Percentiles rank a stretch among this genome's conserved stretches.
These are phyloP conservation scores for Caenorhabditis drosophilae DNA, from an alignment of 2,888 invertebrate species.

Conservation along the genomic window DNA sequence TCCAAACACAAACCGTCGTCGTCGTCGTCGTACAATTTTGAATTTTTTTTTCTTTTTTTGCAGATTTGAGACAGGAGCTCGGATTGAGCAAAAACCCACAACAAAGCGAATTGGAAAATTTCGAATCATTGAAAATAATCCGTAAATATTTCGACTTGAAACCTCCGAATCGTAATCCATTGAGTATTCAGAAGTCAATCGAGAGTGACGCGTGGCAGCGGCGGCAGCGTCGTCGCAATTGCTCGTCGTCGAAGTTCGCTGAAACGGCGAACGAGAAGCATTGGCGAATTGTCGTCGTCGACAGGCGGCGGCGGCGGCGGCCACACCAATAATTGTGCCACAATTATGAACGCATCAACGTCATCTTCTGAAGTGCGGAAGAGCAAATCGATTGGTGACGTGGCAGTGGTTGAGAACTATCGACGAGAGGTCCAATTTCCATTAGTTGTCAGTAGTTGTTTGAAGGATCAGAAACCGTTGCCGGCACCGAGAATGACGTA, in stretches of 20 bases:
- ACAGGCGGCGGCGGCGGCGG: too few relatives aligned
- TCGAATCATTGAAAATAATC: slow-evolving; percentile 24
- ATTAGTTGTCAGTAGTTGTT: neutral
- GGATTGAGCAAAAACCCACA: slow-evolving; percentile 24
- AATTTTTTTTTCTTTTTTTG: slow-evolving; percentile 1
- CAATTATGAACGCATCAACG: slow-evolving; percentile 8
- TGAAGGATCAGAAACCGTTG: neutral
- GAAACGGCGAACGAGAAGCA: slow-evolving; percentile 40
- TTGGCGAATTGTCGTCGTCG: slow-evolving; percentile 25
- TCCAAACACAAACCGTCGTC: neutral
- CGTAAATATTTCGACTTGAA: slow-evolving; percentile 10
- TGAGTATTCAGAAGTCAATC: slow-evolving; percentile 9
- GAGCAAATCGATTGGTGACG: slow-evolving; percentile 33
- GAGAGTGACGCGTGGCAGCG: too few relatives aligned
- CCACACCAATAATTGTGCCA: too few relatives aligned
- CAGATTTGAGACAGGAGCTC: slow-evolving; percentile 31
- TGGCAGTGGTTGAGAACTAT: too few relatives aligned
- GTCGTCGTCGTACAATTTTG: neutral
- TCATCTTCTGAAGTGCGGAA: slow-evolving; percentile 41
- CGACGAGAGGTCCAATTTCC: too few relatives aligned
- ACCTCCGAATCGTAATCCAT: neutral
- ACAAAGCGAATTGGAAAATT: slow-evolving; percentile 35
- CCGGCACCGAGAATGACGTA: slow-evolving; percentile 4
- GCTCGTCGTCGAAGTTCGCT: slow-evolving; percentile 32
- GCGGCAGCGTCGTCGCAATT: slow-evolving; percentile 12